These are phyloP conservation scores for Onychomys leucogaster DNA, from an alignment of 2,797 vertebrate species.

Conservation along the genomic window DNA sequence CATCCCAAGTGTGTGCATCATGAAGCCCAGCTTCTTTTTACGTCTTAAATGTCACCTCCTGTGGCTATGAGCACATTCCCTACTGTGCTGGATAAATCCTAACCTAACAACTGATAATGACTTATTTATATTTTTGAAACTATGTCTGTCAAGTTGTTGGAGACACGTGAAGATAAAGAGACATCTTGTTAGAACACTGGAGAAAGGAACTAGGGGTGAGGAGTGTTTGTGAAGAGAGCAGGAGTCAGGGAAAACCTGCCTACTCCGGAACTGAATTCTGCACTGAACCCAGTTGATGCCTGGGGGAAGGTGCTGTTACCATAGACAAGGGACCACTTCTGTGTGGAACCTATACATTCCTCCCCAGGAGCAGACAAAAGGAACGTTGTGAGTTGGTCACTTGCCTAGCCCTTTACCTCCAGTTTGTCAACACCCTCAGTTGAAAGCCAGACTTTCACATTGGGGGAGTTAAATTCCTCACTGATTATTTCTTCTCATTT, in stretches of 20 bases:
- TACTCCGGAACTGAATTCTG: neutral
- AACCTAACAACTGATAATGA: slow-evolving; percentile 2
- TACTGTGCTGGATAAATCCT: slow-evolving; percentile 22
- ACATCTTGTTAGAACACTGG: too few relatives aligned
- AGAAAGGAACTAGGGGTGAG: neutral
- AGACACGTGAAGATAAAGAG: neutral
- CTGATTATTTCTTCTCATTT: slow-evolving; percentile 23
- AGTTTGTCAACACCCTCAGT: neutral
- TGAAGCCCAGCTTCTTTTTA: neutral
- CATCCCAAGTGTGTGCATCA: neutral
- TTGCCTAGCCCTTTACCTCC: slow-evolving; percentile 26
- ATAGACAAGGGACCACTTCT: neutral
- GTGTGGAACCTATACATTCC: slow-evolving; percentile 46
- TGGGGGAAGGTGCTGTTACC: slow-evolving; percentile 34
- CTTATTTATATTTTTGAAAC: slow-evolving; percentile 15
- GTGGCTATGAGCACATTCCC: neutral
- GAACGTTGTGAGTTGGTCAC: slow-evolving; percentile 40
- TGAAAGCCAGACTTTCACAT: slow-evolving; percentile 3
- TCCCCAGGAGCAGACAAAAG: slow-evolving; percentile 46
- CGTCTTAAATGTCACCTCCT: neutral
- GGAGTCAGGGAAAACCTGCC: neutral
- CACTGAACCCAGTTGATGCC: slow-evolving; percentile 32
- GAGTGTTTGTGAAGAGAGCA: neutral
- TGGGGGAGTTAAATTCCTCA: slow-evolving; percentile 41
- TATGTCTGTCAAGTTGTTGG: neutral